Conservation (phyloP, 1,140 invertebrate genomes). For the Nylanderia fulva region DNA sequence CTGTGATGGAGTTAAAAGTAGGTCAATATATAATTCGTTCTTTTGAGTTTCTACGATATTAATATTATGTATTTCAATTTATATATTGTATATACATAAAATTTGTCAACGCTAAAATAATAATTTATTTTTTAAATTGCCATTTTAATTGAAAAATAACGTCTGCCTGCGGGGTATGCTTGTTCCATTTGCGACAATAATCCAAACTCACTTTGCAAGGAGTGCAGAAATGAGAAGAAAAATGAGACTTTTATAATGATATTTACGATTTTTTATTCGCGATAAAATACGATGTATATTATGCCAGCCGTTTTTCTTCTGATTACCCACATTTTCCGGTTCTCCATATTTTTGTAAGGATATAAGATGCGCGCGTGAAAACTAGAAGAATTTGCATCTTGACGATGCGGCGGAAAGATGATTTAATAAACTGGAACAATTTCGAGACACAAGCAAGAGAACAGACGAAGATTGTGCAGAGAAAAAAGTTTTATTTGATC, state of each 20-base stretch:
- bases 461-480: neutral
- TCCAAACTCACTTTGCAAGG: neutral
- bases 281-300: neutral
- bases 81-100: neutral
- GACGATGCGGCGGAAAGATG: neutral
- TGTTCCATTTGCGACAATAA: neutral
- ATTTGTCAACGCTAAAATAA: neutral
- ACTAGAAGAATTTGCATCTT: slow-evolving; percentile 46
- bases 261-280: slow-evolving; percentile 37
- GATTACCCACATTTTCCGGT: neutral
- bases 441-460: neutral
- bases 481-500: slow-evolving; percentile 25
- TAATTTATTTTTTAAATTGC: slow-evolving; percentile 12
- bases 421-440: slow-evolving; percentile 58
- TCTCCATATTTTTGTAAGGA: neutral
- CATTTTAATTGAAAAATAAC: neutral
- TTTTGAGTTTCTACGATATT: neutral
- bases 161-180: neutral
- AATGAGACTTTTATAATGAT: neutral
- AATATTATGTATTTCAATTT: neutral
- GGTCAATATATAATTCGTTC: neutral
- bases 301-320: slow-evolving; percentile 2
- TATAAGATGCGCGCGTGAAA: neutral
- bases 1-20: neutral
- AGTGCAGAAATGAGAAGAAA: neutral